Evolutionary conservation across 2,888 invertebrate species (phyloP).

Genomic region (Margaritifera margaritifera): DNA sequence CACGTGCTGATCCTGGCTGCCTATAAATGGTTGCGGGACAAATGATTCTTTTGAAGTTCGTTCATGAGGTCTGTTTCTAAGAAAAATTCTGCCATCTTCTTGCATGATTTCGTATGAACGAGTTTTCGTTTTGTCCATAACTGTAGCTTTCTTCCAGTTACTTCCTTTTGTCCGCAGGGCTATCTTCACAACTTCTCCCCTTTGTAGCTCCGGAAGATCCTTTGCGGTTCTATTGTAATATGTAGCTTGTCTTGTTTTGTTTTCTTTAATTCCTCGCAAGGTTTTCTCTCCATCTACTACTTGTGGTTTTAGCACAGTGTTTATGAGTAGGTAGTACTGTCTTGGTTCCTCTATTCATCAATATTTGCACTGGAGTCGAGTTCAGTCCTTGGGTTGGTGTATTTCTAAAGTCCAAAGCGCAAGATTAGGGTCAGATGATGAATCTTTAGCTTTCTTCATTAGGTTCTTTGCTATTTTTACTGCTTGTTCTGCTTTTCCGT

Average conservation of each 20-base stretch:
- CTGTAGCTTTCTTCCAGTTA: slow-evolving; percentile 5
- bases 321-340: slow-evolving; percentile 1
- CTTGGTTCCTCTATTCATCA: slow-evolving; percentile 8
- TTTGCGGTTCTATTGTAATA: slow-evolving; percentile 1
- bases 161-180: not conserved
- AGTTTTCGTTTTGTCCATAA: slow-evolving; percentile 1
- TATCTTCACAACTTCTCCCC: slow-evolving; percentile 6
- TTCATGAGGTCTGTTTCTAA: no score
- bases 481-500: slow-evolving; percentile 7
- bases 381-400: slow-evolving; percentile 9
- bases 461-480: slow-evolving; percentile 10
- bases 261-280: not conserved
- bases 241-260: not conserved
- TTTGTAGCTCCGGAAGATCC: slow-evolving; percentile 2
- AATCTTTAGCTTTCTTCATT: slow-evolving; percentile 6
- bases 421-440: slow-evolving; percentile 3
- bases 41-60: no score
- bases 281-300: not conserved
- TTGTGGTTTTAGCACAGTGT: slow-evolving; percentile 3
- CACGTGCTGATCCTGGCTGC: no score
- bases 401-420: slow-evolving; percentile 9
- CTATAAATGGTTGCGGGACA: no score
- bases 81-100: slow-evolving; percentile 4
- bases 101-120: not conserved
- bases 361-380: slow-evolving; percentile 6